Conservation (phyloP, 2,797 vertebrate genomes). For the Eulemur albifrons region DNA sequence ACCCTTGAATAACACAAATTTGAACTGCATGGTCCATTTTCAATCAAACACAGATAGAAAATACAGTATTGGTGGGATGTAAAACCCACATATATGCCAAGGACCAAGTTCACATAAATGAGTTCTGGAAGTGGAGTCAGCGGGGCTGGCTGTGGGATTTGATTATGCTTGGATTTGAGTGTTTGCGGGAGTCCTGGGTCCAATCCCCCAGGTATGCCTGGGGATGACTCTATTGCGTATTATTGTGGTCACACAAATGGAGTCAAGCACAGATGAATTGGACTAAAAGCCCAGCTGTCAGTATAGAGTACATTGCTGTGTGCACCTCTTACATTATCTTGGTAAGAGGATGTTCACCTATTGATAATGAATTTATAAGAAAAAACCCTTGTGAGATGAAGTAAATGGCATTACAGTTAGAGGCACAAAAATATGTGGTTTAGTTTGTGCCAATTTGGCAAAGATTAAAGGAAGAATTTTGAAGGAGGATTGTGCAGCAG, state of each 20-base stretch:
- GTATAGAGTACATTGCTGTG: not conserved
- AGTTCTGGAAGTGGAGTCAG: not conserved
- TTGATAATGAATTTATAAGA: not conserved
- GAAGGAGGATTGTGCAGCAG: not conserved
- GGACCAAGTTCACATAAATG: accelerated
- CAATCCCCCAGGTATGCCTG: not conserved
- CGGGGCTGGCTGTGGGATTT: not conserved
- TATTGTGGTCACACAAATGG: not conserved
- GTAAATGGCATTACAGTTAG: not conserved
- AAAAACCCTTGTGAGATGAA: not conserved
- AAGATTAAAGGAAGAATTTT: not conserved
- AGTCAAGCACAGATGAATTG: not conserved
- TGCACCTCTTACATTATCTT: not conserved
- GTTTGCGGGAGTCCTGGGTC: not conserved
- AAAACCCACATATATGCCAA: not conserved
- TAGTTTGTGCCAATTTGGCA: not conserved
- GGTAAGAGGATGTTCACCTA: not conserved
- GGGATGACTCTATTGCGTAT: not conserved
- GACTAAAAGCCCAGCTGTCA: not conserved
- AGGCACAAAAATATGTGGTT: not conserved
- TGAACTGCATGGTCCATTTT: not conserved
- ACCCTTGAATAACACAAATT: not conserved
- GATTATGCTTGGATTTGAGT: not conserved
- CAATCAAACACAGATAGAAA: not conserved
- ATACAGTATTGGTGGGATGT: not conserved